Conservation (phyloP, 2,797 vertebrate species). For the Lemur catta region DNA sequence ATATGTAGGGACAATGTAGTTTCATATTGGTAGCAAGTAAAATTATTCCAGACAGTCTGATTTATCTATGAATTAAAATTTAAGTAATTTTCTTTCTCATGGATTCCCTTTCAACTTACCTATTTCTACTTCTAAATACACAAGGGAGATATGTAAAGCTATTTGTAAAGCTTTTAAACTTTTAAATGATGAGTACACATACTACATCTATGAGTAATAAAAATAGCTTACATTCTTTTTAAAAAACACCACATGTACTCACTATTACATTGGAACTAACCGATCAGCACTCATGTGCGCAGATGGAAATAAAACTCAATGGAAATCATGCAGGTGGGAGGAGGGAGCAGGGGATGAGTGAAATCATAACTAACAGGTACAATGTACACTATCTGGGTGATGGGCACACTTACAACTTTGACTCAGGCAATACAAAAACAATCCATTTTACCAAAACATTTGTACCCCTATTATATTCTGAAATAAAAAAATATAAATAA, state of each 20-base stretch:
- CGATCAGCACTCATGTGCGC: no score
- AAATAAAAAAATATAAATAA: conserved; percentile 12
- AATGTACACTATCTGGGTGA: no score
- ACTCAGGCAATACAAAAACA: no score
- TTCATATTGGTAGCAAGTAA: not conserved
- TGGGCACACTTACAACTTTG: no score
- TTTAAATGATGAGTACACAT: not conserved
- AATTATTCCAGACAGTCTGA: not conserved
- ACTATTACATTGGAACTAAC: no score
- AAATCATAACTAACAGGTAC: no score
- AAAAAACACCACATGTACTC: not conserved
- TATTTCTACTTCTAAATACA: conserved; percentile 11
- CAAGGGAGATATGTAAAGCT: not conserved
- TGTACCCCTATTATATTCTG: no score
- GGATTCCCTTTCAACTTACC: not conserved
- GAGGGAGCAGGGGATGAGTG: no score
- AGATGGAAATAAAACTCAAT: no score
- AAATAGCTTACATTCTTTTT: conserved; percentile 21
- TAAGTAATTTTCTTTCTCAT: conserved; percentile 28
- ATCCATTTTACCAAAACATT: no score
- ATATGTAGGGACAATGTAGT: not conserved
- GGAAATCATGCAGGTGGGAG: no score
- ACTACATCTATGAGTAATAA: not conserved
- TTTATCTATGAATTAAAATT: conserved; percentile 31
- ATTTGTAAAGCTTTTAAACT: conserved; percentile 26